These are phyloP conservation scores for Himalopsyche japonica DNA, from an alignment of 2,888 invertebrate genomes.

Conservation along the genomic window DNA sequence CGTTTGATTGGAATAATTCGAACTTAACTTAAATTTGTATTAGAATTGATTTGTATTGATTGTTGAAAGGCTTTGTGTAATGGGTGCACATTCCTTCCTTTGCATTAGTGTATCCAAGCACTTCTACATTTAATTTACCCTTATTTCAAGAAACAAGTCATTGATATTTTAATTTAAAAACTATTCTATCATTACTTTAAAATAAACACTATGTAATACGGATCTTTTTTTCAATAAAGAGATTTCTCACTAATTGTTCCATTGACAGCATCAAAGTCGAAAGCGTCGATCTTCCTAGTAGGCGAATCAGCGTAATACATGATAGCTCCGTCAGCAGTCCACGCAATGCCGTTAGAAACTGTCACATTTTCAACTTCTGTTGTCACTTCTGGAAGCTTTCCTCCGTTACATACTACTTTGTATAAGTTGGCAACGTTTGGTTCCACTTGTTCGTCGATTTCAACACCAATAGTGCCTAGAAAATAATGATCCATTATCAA, in stretches of 20 bases:
- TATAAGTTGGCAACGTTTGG: constrained; percentile 64
- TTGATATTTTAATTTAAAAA: no score
- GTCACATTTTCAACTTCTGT: constrained; percentile 54
- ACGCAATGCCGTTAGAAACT: constrained; percentile 80
- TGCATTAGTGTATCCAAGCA: no score
- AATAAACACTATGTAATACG: no score
- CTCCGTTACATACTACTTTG: constrained; percentile 48
- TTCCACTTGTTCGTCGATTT: constrained; percentile 53
- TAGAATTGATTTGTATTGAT: no score
- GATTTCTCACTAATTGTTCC: constrained; percentile 61
- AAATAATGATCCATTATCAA: neutral
- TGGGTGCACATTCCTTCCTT: no score
- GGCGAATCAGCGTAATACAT: constrained; percentile 81
- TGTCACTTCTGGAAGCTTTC: constrained; percentile 48
- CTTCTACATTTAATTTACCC: no score
- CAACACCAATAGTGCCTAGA: constrained; percentile 68
- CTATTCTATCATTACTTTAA: no score
- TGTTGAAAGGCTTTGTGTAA: no score
- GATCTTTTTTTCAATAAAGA: no score
- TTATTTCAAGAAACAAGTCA: no score
- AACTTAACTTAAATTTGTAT: no score
- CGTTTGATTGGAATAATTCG: no score
- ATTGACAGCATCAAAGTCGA: constrained; percentile 66
- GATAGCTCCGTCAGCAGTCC: constrained; percentile 69
- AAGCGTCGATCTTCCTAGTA: constrained; percentile 67